Conservation (phyloP, 2,888 invertebrate species). For the Agrochola circellaris region DNA sequence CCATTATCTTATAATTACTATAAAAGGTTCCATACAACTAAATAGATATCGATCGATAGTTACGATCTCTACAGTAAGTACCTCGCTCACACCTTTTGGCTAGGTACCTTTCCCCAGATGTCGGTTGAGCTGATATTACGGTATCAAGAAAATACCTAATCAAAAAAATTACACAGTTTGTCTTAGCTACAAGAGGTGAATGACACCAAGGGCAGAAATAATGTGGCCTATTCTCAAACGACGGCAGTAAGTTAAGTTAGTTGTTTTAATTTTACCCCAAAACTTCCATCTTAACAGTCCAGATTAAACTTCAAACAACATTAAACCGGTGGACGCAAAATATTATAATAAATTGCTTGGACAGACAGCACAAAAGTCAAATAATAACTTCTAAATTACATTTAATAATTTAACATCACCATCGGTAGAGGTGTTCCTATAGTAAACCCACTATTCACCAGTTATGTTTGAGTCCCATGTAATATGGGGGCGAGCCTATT, state of each 20-base stretch:
- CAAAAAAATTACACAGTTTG: too few species aligned
- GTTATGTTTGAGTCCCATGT: not conserved
- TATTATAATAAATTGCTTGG: conserved; percentile 27
- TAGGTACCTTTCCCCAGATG: too few species aligned
- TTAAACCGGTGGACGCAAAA: conserved; percentile 14
- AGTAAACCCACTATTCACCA: not conserved
- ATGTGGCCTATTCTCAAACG: not conserved
- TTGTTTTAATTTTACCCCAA: conserved; percentile 21
- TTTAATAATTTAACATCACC: too few species aligned
- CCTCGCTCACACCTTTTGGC: too few species aligned
- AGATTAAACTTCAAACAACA: conserved; percentile 29
- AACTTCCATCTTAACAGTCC: conserved; percentile 34
- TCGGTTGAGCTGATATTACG: too few species aligned
- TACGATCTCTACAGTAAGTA: too few species aligned
- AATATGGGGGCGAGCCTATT: not conserved
- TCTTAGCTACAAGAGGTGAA: not conserved
- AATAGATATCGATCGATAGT: too few species aligned
- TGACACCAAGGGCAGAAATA: not conserved
- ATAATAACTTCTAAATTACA: not conserved
- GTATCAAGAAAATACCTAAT: too few species aligned
- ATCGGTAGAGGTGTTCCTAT: not conserved
- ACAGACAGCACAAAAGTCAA: conserved; percentile 1
- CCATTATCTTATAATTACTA: too few species aligned
- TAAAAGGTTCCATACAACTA: too few species aligned
- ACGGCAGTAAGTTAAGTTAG: not conserved